Conservation (phyloP, 1,140 invertebrate genomes). For the Radopholus similis region DNA sequence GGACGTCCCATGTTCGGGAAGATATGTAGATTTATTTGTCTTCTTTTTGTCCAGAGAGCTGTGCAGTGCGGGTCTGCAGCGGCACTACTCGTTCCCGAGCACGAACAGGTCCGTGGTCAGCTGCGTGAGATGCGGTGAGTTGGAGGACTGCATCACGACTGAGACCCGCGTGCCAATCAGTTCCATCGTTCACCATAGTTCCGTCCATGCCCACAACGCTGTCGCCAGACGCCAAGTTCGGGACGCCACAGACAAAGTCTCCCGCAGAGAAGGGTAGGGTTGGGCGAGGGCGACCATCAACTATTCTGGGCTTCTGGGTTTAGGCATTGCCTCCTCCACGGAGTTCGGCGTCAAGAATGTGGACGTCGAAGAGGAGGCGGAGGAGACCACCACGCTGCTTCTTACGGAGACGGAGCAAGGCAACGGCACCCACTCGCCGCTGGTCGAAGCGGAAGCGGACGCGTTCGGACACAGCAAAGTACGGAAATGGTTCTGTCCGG, state of each 20-base stretch:
- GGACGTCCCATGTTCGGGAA: background rate
- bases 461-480: too few species aligned
- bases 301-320: background rate
- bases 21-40: background rate
- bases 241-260: background rate
- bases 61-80: slow-evolving; percentile 25
- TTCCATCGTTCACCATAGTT: background rate
- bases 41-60: slow-evolving; percentile 20
- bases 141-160: too few species aligned
- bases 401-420: background rate
- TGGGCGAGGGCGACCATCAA: background rate
- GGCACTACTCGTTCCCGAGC: slow-evolving; percentile 39
- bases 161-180: background rate
- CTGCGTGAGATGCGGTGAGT: slow-evolving; percentile 40
- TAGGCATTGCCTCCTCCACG: background rate
- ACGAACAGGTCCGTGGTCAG: slow-evolving; percentile 24
- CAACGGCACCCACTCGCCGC: too few species aligned
- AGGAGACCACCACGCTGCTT: background rate
- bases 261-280: background rate
- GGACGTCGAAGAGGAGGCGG: background rate
- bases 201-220: slow-evolving; percentile 5
- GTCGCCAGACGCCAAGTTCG: background rate
- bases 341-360: too few species aligned
- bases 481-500: background rate
- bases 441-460: background rate